Base-by-base conservation (phyloP, 2,113 vertebrate species). In the Cebus imitator region DNA sequence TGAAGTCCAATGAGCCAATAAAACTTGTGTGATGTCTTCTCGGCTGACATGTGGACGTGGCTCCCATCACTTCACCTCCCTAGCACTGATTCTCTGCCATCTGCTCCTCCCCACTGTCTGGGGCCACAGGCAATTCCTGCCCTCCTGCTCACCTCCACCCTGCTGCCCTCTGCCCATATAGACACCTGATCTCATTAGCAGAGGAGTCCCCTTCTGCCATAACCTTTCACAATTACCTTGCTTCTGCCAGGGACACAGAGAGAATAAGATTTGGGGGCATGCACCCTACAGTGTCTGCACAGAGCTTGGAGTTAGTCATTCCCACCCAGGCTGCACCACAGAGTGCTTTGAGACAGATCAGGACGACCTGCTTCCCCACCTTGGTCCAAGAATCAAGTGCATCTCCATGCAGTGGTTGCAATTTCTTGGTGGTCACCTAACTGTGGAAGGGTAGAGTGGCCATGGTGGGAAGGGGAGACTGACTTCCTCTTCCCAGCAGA, bases 11-110 rank as follows among this genome's bases (percentile, higher is more conserved):
- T 61, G 4, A 18, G 32, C 57, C 37, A 30, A 40, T 17, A n/a
- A 43, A 61, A 70, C 20, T 40, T 58, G 25, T 18, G 7, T 17
- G 14, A 35, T 1, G 14, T 14, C n/a, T 83, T n/a, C 21, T 61
- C 2, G 5, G 1, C 35, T 61, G 27, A 61, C 6, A 37, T 9
- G 8, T 23, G 0, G 14, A 9, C 25, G 37, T 43, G 48, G 25
- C 52, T 37, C 11, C 35, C 21, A 16, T 13, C 20, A n/a, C 79
- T 17, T 70, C 68, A 70, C 35, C 68, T 8, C 17, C 6, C 35
- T 8, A n/a, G 35, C 68, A 70, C 35, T 70, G 68, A 35, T 70
- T 70, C 35, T 37, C 52, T 27, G 6, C 79, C 35, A 25, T 43
- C 50, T n/a, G 57, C n/a, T 61, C 6, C 7, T 61, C 6, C 2